Evolutionary conservation across 2,113 vertebrate species (phyloP).

Genomic region (Daboia siamensis): DNA sequence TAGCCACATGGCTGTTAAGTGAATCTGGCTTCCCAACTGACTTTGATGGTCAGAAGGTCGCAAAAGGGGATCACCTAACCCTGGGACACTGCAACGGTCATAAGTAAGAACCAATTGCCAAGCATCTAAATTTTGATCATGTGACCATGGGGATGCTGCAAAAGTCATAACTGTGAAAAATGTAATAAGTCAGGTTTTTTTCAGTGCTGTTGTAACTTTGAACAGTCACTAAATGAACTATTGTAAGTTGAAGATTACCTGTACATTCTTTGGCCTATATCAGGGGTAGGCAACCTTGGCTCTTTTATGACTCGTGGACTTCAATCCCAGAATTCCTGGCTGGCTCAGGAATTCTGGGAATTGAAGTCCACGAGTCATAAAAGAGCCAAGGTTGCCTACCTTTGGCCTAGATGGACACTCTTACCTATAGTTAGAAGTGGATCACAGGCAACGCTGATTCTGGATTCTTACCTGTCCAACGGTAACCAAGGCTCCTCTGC

Average conservation of each 20-base stretch:
- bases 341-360: too few species aligned
- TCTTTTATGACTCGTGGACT: too few species aligned
- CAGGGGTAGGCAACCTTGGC: too few species aligned
- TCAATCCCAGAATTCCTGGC: too few species aligned
- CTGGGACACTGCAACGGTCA: not conserved
- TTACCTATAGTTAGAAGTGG: not conserved
- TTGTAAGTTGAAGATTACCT: not conserved
- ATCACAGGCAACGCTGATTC: not conserved
- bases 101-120: not conserved
- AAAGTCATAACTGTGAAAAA: not conserved
- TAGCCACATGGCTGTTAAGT: too few species aligned
- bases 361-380: too few species aligned
- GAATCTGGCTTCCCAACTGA: not conserved
- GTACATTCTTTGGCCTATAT: not conserved
- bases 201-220: too few species aligned
- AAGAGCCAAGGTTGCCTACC: too few species aligned
- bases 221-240: not conserved
- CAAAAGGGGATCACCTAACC: not conserved
- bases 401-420: not conserved
- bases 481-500: constrained; percentile 89
- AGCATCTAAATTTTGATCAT: not conserved
- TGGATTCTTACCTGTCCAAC: constrained; percentile 82
- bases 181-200: too few species aligned
- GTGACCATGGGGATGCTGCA: not conserved
- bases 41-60: not conserved